Evolutionary conservation across 1,140 invertebrate genomes (phyloP).

Genomic region (Meloidogyne hapla): DNA sequence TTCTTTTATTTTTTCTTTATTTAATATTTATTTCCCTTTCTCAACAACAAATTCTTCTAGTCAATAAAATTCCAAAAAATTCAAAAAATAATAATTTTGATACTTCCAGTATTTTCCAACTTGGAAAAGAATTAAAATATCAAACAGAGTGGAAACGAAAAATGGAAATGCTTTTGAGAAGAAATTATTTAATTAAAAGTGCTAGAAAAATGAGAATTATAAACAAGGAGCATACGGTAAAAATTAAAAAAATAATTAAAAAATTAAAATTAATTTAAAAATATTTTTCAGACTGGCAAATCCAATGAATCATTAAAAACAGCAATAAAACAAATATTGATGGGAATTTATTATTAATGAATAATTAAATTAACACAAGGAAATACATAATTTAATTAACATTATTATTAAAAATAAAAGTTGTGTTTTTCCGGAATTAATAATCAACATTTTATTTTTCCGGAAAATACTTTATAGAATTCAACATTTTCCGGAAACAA

Average conservation of each 20-base stretch:
- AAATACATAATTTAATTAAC: too few species aligned
- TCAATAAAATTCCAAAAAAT: not conserved
- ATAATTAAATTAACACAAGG: not conserved
- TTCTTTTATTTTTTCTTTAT: not conserved
- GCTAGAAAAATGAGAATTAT: not conserved
- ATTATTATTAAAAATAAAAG: too few species aligned
- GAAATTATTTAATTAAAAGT: conserved; percentile 4
- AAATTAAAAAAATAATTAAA: too few species aligned
- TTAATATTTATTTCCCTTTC: too few species aligned
- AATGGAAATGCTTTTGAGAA: not conserved
- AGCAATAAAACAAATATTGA: conserved; percentile 19
- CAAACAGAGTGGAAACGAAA: not conserved
- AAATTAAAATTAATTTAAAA: too few species aligned
- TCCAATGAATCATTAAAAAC: conserved; percentile 13
- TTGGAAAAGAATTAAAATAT: not conserved
- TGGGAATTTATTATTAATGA: conserved; percentile 11
- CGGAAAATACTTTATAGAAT: too few species aligned
- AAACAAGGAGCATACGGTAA: not conserved
- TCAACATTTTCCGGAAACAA: too few species aligned
- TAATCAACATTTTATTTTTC: too few species aligned
- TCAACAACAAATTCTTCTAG: not conserved
- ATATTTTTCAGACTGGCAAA: not conserved
- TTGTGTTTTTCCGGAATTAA: too few species aligned
- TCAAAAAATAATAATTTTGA: not conserved
- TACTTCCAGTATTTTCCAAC: not conserved